Conservation (phyloP, 2,797 vertebrate species). For the Channa striata region DNA sequence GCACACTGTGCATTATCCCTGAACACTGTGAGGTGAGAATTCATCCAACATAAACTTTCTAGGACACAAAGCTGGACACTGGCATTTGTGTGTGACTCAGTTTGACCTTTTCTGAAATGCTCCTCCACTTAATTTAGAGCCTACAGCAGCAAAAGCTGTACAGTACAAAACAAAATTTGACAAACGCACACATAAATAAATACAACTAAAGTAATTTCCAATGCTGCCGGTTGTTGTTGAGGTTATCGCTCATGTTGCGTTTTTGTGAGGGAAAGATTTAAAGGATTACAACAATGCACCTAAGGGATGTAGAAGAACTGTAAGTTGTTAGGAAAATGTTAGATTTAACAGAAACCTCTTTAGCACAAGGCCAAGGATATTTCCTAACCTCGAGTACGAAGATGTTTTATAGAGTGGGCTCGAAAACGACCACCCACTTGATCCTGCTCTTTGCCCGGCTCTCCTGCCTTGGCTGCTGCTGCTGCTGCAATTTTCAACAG, state of each 20-base stretch:
- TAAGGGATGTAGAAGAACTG: not conserved
- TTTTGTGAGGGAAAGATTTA: not conserved
- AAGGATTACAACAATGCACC: conserved; percentile 1
- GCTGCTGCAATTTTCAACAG: conserved; percentile 26
- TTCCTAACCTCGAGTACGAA: conserved; percentile 21
- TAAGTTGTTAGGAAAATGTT: conserved; percentile 20
- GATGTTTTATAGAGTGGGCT: conserved; percentile 33
- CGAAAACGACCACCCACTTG: conserved; percentile 43
- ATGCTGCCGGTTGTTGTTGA: conserved; percentile 1
- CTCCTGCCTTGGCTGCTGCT: conserved; percentile 20
- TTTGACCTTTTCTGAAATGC: conserved; percentile 5
- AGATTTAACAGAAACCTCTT: conserved; percentile 21
- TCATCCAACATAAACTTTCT: not conserved
- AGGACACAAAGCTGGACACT: not conserved
- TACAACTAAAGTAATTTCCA: not conserved
- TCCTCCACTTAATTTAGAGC: not conserved
- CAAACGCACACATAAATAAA: not conserved
- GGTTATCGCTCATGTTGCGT: not conserved
- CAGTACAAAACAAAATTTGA: conserved; percentile 4
- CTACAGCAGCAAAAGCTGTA: not conserved
- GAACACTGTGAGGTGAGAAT: not conserved
- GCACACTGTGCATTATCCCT: not conserved
- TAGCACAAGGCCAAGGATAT: conserved; percentile 37
- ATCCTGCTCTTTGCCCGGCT: conserved; percentile 27
- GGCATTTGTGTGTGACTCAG: not conserved